Base-by-base conservation (phyloP, 2,888 invertebrate species). In the Temnothorax rugatulus region DNA sequence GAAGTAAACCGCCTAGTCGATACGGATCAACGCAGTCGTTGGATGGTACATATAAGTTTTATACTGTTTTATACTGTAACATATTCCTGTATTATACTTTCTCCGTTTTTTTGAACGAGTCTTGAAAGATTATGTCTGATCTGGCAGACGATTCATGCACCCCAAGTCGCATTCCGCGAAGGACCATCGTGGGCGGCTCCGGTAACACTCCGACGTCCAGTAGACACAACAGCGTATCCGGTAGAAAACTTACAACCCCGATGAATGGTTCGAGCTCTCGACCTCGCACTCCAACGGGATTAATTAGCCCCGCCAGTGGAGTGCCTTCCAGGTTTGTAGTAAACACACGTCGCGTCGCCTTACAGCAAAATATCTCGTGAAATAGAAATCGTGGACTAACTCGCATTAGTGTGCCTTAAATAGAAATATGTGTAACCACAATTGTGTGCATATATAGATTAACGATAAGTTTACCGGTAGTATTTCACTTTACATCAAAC, bases 1-100 rank as follows among this genome's bases (percentile, higher is more conserved):
- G 98, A 86, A 98, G 98, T 87, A 98, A 99, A 95, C 99, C 99
- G 88, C 98, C 98, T 34, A 99, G 99, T 90, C 97, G 99, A 91
- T 98, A 99, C 93, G 99, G 99, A 89, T 99, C 99, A 66, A 98
- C 98, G 93, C 96, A 98, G 86, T 98, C 98, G 64, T 95, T 98
- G 90, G 98, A 98, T 94, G 98, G 98, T 94, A 98, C 98, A 95
- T 98, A 98, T 98, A 95, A 15, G 5, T 5, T 29, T 29, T 29
- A 29, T 29, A 29, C 29, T 29, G 29, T 29, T 29, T 29, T 29
- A 29, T 29, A 29, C 29, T 29, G 29, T 29, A 29, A 4, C 29
- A 29, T 29, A 29, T 57, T 69, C n/a, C 13, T 57, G 2, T 44
- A 7, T n/a, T 44, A 9, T 54, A 68, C 4, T 57, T 54, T 25